Percentiles rank a stretch among this genome's conserved stretches.
phyloP scores from a whole-genome alignment of 2,888 invertebrate genomes.

The Neoaliturus tenellus region DNA sequence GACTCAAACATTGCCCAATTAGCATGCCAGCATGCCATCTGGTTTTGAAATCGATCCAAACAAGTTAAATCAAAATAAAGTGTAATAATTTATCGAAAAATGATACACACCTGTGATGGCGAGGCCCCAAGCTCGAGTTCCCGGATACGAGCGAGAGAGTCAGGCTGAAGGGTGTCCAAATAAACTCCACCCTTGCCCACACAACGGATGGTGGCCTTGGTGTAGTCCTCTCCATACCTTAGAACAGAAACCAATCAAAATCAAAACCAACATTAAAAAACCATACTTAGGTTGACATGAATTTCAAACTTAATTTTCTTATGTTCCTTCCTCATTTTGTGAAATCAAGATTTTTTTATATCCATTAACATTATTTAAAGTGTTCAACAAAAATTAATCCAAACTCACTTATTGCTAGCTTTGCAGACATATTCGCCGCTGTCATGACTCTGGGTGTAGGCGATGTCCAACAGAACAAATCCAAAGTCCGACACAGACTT shows the following conservation, averaged over 20 bases:
- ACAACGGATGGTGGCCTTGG: constrained; percentile 89
- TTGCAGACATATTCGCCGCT: constrained; percentile 95
- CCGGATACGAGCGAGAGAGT: constrained; percentile 90
- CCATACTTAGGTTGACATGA: too few relatives aligned
- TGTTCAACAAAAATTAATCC: neutral
- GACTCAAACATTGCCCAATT: too few relatives aligned
- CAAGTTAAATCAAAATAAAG: too few relatives aligned
- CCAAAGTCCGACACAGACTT: constrained; percentile 97
- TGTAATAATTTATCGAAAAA: too few relatives aligned
- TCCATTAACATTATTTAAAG: too few relatives aligned
- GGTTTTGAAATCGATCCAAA: too few relatives aligned
- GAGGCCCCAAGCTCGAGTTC: constrained; percentile 82
- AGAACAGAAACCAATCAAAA: neutral
- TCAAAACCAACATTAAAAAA: too few relatives aligned
- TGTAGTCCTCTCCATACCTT: constrained; percentile 89
- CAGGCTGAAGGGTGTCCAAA: constrained; percentile 92
- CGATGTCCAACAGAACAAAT: constrained; percentile 95
- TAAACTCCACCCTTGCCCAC: constrained; percentile 91
- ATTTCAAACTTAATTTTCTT: too few relatives aligned
- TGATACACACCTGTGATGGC: neutral
- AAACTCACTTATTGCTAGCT: constrained; percentile 85
- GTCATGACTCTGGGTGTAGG: constrained; percentile 95
- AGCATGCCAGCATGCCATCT: too few relatives aligned
- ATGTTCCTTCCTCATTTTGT: too few relatives aligned
- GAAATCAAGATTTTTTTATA: too few relatives aligned